Conservation (phyloP, 2,888 invertebrate species). For the Galeopsomyia nigrocyanea region DNA sequence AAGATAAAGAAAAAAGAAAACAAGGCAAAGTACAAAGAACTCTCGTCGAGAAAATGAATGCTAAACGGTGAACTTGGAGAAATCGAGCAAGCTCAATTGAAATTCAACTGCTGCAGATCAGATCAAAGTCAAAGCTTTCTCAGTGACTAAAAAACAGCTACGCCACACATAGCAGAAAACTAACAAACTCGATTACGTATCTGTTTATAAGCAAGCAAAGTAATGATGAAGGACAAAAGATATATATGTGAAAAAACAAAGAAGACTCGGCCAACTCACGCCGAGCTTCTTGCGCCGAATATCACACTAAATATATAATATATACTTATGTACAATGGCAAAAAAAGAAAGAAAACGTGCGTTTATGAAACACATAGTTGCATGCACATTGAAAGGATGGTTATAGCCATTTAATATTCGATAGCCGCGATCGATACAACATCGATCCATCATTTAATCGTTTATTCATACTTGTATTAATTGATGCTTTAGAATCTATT, state of each 20-base stretch:
- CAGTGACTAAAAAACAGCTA: conserved; percentile 36
- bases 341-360: conserved; percentile 36
- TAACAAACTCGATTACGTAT: conserved; percentile 24
- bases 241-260: conserved; percentile 42
- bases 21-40: conserved; percentile 17
- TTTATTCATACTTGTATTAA: conserved; percentile 55
- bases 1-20: conserved; percentile 6
- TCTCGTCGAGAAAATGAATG: conserved; percentile 33
- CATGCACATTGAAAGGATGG: conserved; percentile 56
- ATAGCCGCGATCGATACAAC: conserved; percentile 56
- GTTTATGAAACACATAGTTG: conserved; percentile 52
- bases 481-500: conserved; percentile 55
- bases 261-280: conserved; percentile 56
- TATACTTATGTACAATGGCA: neutral
- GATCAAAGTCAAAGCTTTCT: conserved; percentile 38
- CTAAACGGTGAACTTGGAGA: conserved; percentile 39
- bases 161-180: conserved; percentile 14
- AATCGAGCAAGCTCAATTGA: conserved; percentile 18
- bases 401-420: conserved; percentile 52
- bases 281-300: conserved; percentile 51
- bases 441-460: conserved; percentile 55
- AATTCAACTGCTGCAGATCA: conserved; percentile 38
- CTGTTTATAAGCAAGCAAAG: conserved; percentile 44
- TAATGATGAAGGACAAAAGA: conserved; percentile 39
- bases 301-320: conserved; percentile 45